Evolutionary conservation across 2,888 invertebrate species (phyloP), one percentile per base, ranked within the genome.

Genomic region (Spialia ferax): DNA sequence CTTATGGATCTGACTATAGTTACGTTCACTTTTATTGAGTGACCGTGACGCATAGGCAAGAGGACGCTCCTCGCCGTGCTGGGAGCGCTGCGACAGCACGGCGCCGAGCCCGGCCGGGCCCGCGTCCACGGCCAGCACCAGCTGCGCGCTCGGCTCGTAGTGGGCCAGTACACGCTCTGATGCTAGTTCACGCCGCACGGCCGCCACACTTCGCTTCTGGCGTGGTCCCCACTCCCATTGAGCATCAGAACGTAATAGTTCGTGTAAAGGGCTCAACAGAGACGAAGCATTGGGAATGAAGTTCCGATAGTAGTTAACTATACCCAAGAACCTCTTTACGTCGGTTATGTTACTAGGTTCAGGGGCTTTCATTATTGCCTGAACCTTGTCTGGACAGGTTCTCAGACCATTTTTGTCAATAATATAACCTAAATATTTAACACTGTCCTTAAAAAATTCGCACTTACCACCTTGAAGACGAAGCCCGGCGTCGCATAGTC

Each of bases 271-370:
- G 18, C 35, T 65, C 15, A 77, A 23, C 6, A 71, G 1, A 0
- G 70, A 13, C 0, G 77, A 76, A 2, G 74, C 74, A 38, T 73
- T 74, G 0, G 76, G 77, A 61, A 77, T 72, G 65, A 75, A 75
- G 69, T 72, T 73, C 32, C 75, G 69, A 48, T 77, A 76, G 52
- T 76, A 77, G 69, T 75, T 77, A 1, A 77, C 69, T 0, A 77
- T 22, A 0, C 77, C 77, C 55, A 76, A 56, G 60, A 76, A 76
- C 23, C 73, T 38, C 55, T 77, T 74, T 1, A 75, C 55, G 50
- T 72, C 74, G 0, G 45, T 54, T 5, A 72, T 68, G 35, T 72
- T 73, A 0, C 52, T 70, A 0, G 76, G 77, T 0, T 42, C 63
- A 0, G 48, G 48, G 3, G 61, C 61, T 7, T 61, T n/a, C 0